Evolutionary conservation across 92 coral and sea anemone genomes (phyloP).

Genomic region (Phenganax stokvisi): DNA sequence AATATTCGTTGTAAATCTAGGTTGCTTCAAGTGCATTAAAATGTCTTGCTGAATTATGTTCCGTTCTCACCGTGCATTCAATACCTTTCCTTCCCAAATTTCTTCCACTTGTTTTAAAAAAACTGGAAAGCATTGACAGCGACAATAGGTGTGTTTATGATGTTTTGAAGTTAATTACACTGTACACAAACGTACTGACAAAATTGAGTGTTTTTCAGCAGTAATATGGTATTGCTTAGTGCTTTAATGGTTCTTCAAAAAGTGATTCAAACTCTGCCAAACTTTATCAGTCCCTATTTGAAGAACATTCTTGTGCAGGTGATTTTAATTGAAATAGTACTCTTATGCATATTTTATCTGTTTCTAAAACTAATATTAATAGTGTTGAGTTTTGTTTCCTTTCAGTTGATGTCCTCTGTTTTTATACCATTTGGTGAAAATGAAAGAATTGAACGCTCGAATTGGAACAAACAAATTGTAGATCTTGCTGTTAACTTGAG

Average conservation of each 20-base stretch:
- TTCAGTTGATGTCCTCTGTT: constrained; percentile 21
- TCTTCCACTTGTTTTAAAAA: constrained; percentile 65
- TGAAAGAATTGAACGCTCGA: neutral
- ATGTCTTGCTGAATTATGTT: constrained; percentile 78
- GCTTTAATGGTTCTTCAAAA: constrained; percentile 69
- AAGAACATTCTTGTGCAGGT: constrained; percentile 63
- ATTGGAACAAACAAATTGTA: constrained; percentile 28
- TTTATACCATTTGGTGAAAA: constrained; percentile 9
- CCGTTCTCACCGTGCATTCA: constrained; percentile 67
- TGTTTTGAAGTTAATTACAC: no score
- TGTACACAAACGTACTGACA: neutral
- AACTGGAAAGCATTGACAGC: constrained; percentile 50
- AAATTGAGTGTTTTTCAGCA: constrained; percentile 39
- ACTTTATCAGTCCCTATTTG: constrained; percentile 84
- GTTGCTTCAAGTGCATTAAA: constrained; percentile 86
- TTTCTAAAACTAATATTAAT: neutral
- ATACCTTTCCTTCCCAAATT: constrained; percentile 75
- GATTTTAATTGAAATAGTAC: constrained; percentile 20
- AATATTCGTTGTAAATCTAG: constrained; percentile 27
- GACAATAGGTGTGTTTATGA: constrained; percentile 47
- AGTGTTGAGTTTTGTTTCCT: neutral
- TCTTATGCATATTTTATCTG: no score
- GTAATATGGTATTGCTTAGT: constrained; percentile 59
- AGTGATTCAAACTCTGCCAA: constrained; percentile 63
- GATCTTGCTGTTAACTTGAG: constrained; percentile 21